Percentiles rank a stretch among this genome's conserved stretches.
phyloP scores from a whole-genome alignment of 2,888 invertebrate genomes.

The Andricus quercusramuli region DNA sequence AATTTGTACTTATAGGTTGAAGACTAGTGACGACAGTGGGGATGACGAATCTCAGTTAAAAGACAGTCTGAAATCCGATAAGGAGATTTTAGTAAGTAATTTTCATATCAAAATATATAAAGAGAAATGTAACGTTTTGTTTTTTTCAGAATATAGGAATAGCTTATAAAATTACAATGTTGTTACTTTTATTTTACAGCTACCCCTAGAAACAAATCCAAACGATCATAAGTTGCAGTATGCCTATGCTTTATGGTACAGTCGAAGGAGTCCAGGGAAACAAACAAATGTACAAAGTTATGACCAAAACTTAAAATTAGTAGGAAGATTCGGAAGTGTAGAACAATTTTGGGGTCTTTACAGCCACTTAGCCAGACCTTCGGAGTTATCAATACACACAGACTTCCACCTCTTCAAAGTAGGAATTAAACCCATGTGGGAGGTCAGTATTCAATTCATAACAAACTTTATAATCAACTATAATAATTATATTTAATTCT shows the following conservation, averaged over 20 bases:
- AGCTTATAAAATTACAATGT: neutral
- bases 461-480: neutral
- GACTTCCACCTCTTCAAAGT: conserved; percentile 98
- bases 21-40: conserved; percentile 84
- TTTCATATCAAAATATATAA: conserved; percentile 70
- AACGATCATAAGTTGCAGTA: conserved; percentile 96
- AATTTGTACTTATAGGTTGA: conserved; percentile 80
- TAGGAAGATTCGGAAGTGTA: conserved; percentile 93
- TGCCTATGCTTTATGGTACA: conserved; percentile 95
- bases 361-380: conserved; percentile 93
- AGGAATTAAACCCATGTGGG: conserved; percentile 99
- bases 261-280: conserved; percentile 83
- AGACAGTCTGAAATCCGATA: conserved; percentile 74
- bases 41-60: conserved; percentile 82
- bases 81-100: conserved; percentile 72
- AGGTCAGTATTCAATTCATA: conserved; percentile 79
- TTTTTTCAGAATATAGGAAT: neutral
- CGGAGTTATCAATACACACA: conserved; percentile 93
- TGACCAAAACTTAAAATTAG: conserved; percentile 91
- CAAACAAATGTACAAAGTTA: conserved; percentile 81
- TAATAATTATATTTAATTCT: too few species aligned
- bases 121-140: neutral
- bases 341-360: conserved; percentile 99
- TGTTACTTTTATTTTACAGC: conserved; percentile 76
- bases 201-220: conserved; percentile 87